Conservation (phyloP, 2,888 invertebrate genomes). For the Yponomeuta sedellus region DNA sequence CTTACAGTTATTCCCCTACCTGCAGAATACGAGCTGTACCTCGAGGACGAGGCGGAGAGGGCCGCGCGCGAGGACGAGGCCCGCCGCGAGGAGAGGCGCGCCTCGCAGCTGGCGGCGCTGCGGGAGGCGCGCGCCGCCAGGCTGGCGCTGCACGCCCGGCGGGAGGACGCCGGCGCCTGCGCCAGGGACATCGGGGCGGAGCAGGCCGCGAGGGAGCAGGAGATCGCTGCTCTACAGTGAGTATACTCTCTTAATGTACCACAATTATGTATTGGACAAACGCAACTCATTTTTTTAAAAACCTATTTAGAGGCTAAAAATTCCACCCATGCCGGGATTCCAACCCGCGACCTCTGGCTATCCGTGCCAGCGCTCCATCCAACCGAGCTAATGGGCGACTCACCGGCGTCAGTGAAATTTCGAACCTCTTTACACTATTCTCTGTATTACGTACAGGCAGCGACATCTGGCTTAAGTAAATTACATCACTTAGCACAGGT, state of each 20-base stretch:
- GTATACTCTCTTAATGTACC: not conserved
- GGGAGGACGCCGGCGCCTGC: not conserved
- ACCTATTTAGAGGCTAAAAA: too few relatives aligned
- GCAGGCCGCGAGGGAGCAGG: not conserved
- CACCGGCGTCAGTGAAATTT: too few relatives aligned
- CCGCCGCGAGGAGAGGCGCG: constrained; percentile 31
- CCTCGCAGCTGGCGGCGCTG: constrained; percentile 29
- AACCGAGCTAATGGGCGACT: too few relatives aligned
- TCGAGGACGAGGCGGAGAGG: constrained; percentile 42
- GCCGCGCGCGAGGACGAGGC: constrained; percentile 46
- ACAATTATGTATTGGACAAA: too few relatives aligned
- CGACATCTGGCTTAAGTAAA: too few relatives aligned
- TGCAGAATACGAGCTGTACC: constrained; percentile 35
- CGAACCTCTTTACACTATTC: too few relatives aligned
- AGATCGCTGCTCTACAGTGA: not conserved
- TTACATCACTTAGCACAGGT: too few relatives aligned
- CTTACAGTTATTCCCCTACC: not conserved
- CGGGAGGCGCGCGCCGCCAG: constrained; percentile 22
- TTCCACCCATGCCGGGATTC: too few relatives aligned
- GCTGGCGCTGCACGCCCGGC: constrained; percentile 15
- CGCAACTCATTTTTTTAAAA: too few relatives aligned
- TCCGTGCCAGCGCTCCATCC: too few relatives aligned
- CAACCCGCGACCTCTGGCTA: too few relatives aligned
- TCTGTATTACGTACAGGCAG: too few relatives aligned
- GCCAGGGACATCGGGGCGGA: not conserved